Evolutionary conservation across 1,140 invertebrate species (phyloP).

Genomic region (Lineus longissimus): DNA sequence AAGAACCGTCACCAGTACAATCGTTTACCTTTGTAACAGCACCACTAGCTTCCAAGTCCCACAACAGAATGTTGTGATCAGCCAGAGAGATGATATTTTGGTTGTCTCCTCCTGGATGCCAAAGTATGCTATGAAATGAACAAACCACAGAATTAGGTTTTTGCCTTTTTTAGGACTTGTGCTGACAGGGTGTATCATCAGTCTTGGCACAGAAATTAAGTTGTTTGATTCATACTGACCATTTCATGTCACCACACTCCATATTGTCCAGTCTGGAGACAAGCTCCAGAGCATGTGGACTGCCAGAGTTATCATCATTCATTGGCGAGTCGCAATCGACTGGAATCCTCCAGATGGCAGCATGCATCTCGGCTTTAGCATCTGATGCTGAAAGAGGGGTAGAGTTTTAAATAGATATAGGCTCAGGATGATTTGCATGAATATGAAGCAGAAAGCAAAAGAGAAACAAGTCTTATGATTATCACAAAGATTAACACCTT

Average conservation of each 20-base stretch:
- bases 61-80: slow-evolving; percentile 67
- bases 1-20: too few relatives aligned
- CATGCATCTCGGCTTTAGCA: slow-evolving; percentile 61
- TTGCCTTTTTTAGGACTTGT: too few relatives aligned
- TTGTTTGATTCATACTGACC: slow-evolving; percentile 41
- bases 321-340: slow-evolving; percentile 36
- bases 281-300: slow-evolving; percentile 41
- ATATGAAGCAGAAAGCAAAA: slow-evolving; percentile 4
- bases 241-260: slow-evolving; percentile 70
- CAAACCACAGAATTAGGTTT: too few relatives aligned
- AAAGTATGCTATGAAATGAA: slow-evolving; percentile 54
- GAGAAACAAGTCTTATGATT: too few relatives aligned
- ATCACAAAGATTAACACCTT: too few relatives aligned
- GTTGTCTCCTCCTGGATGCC: slow-evolving; percentile 75
- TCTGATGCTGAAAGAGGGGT: slow-evolving; percentile 35
- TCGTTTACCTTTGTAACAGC: slow-evolving; percentile 57
- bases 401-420: not conserved
- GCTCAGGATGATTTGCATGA: not conserved
- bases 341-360: slow-evolving; percentile 68
- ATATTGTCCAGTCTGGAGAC: slow-evolving; percentile 46
- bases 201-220: too few relatives aligned
- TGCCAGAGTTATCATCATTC: slow-evolving; percentile 40
- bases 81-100: slow-evolving; percentile 69
- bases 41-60: slow-evolving; percentile 59
- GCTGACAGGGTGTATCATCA: too few relatives aligned